phyloP scores from a whole-genome alignment of 1,140 invertebrate genomes.

The Drosophila auraria region DNA sequence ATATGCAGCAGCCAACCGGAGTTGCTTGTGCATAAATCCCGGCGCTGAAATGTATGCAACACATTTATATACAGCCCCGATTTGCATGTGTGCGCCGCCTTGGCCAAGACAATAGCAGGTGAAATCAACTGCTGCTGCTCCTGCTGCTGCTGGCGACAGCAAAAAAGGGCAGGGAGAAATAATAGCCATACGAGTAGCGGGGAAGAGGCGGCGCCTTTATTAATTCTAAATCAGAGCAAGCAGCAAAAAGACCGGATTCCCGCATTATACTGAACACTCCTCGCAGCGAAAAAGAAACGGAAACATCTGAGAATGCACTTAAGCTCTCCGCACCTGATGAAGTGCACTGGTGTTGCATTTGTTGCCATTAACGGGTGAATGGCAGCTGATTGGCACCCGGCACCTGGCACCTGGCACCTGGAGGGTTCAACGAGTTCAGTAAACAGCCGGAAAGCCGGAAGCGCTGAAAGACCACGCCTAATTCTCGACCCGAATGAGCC shows the following conservation, averaged over 20 bases:
- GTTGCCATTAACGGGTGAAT: slow-evolving; percentile 54
- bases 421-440: slow-evolving; percentile 54
- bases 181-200: slow-evolving; percentile 7
- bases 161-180: slow-evolving; percentile 30
- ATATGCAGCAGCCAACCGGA: slow-evolving; percentile 59
- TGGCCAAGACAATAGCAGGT: slow-evolving; percentile 69
- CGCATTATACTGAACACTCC: slow-evolving; percentile 13
- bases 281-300: slow-evolving; percentile 43
- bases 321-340: slow-evolving; percentile 57
- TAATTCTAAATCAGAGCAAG: slow-evolving; percentile 76
- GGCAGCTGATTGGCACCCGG: slow-evolving; percentile 40
- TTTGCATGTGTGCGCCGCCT: slow-evolving; percentile 12
- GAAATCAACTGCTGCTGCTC: slow-evolving; percentile 66
- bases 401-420: slow-evolving; percentile 4
- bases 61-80: slow-evolving; percentile 63
- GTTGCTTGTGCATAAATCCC: slow-evolving; percentile 75
- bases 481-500: slow-evolving; percentile 40
- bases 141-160: slow-evolving; percentile 50
- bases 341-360: slow-evolving; percentile 68
- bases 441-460: slow-evolving; percentile 39
- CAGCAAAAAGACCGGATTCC: slow-evolving; percentile 5
- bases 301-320: slow-evolving; percentile 67
- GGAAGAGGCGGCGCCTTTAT: slow-evolving; percentile 55
- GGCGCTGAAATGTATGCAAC: slow-evolving; percentile 76
- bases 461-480: slow-evolving; percentile 43